A percentile compares a stretch with the other conserved stretches of the same genome.
phyloP scores from a whole-genome alignment of 2,888 invertebrate species.

The Copidosoma aretas region DNA sequence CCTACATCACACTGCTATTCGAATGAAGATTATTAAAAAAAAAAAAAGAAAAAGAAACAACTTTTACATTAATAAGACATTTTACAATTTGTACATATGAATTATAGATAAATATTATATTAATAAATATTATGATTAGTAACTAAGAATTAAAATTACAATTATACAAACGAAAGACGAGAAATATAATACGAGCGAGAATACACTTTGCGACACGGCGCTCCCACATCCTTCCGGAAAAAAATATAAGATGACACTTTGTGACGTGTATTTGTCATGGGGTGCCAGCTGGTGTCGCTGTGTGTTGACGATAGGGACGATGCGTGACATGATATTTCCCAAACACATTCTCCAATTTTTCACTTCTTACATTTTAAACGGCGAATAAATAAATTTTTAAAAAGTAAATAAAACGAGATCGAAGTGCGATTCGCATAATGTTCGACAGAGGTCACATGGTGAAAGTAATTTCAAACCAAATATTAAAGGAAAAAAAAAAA shows the following conservation, averaged over 20 bases:
- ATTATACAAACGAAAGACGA: constrained; percentile 5
- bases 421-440: constrained; percentile 24
- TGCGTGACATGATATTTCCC: constrained; percentile 23
- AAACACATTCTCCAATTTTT: constrained; percentile 50
- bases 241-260: no score
- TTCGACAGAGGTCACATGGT: constrained; percentile 28
- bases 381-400: constrained; percentile 25
- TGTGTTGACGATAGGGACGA: constrained; percentile 4
- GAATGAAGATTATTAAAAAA: constrained; percentile 20
- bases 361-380: constrained; percentile 50
- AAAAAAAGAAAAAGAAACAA: constrained; percentile 32
- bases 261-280: no score
- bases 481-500: constrained; percentile 1
- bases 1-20: constrained; percentile 42
- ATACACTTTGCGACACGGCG: constrained; percentile 25
- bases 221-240: constrained; percentile 27
- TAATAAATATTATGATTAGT: constrained; percentile 41
- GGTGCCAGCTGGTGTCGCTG: neutral
- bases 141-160: constrained; percentile 33
- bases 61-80: constrained; percentile 54
- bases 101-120: constrained; percentile 50
- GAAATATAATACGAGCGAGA: constrained; percentile 2
- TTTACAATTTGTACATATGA: constrained; percentile 61
- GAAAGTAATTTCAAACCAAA: constrained; percentile 31
- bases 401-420: constrained; percentile 30